Percentiles rank a stretch among this genome's conserved stretches.
Conservation (phyloP, 2,113 vertebrate genomes). For the Hemiscyllium ocellatum region DNA sequence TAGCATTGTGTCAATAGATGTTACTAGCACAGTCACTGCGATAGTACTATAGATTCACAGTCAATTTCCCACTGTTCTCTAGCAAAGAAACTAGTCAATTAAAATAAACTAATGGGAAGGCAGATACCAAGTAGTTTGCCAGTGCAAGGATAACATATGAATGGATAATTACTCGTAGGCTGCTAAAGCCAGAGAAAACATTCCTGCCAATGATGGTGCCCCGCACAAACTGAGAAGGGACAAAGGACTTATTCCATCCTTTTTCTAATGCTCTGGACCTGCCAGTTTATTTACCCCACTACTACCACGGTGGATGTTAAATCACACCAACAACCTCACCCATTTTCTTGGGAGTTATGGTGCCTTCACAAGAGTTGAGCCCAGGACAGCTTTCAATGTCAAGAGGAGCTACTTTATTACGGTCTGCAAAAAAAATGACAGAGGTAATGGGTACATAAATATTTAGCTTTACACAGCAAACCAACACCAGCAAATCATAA, state of each 20-base stretch:
- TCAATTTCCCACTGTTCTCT: no score
- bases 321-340: not conserved
- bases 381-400: not conserved
- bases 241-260: not conserved
- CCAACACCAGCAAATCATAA: not conserved
- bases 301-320: not conserved
- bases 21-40: not conserved
- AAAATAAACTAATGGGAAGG: not conserved
- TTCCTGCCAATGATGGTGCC: not conserved
- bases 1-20: not conserved
- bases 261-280: not conserved
- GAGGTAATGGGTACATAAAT: not conserved
- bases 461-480: not conserved
- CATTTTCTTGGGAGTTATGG: not conserved
- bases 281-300: not conserved
- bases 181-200: no score
- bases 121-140: not conserved
- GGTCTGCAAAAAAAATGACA: not conserved
- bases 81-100: not conserved
- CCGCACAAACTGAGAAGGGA: not conserved
- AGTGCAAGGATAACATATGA: not conserved
- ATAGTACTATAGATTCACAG: not conserved
- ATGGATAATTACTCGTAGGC: no score
- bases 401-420: not conserved
- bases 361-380: no score